Percentiles rank a stretch among this genome's conserved stretches.
Evolutionary conservation across 1,140 invertebrate genomes (phyloP).

Genomic region (Magallana angulata): DNA sequence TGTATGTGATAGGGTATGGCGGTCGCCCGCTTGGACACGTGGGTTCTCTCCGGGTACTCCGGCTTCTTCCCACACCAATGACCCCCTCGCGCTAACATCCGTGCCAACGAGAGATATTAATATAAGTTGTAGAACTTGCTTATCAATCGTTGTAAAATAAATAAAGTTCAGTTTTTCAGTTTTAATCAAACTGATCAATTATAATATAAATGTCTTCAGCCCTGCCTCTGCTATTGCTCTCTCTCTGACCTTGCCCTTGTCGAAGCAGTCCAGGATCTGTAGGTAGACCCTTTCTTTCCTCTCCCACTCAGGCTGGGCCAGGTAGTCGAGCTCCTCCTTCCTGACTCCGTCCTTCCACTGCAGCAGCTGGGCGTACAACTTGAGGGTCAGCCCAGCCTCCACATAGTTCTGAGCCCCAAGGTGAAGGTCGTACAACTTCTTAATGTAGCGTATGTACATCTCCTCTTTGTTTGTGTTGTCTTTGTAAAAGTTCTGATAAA

Average conservation of each 20-base stretch:
- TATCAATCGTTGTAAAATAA: too few species aligned
- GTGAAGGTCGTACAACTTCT: slow-evolving; percentile 76
- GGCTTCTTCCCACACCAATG: too few species aligned
- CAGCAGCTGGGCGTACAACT: slow-evolving; percentile 81
- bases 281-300: slow-evolving; percentile 74
- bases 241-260: slow-evolving; percentile 75
- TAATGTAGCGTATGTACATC: slow-evolving; percentile 78
- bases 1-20: too few species aligned
- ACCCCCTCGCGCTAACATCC: too few species aligned
- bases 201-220: too few species aligned
- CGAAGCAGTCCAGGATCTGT: slow-evolving; percentile 75
- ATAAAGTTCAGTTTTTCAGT: too few species aligned
- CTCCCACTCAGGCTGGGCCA: slow-evolving; percentile 82
- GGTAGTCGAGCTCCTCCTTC: slow-evolving; percentile 79
- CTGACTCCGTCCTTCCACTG: slow-evolving; percentile 67
- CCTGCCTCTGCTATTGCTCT: too few species aligned
- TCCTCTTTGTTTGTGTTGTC: slow-evolving; percentile 73
- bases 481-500: slow-evolving; percentile 85
- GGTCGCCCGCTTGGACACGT: too few species aligned
- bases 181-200: too few species aligned
- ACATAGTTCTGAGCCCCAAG: slow-evolving; percentile 71
- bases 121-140: too few species aligned
- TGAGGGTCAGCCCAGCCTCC: slow-evolving; percentile 76
- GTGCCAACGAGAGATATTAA: too few species aligned
- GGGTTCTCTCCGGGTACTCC: too few species aligned